A percentile compares a stretch with the other conserved stretches of the same genome.
Evolutionary conservation across 1,140 invertebrate genomes (phyloP).

Genomic region (Drosophila busckii): DNA sequence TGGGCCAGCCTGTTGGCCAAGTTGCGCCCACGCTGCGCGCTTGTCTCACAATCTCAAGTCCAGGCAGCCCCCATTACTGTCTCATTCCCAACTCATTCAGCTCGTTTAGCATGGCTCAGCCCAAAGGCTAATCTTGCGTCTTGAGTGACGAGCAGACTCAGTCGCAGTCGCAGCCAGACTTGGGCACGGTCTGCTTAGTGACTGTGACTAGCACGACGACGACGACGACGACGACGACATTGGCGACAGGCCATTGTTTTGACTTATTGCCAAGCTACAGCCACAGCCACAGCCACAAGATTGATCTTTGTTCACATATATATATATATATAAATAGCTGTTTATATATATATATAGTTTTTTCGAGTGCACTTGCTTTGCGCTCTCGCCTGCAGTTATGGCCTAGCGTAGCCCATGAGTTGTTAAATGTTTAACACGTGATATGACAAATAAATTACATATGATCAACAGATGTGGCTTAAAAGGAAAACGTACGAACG

Average conservation of each 20-base stretch:
- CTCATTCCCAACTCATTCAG: constrained; percentile 67
- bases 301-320: constrained; percentile 68
- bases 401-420: constrained; percentile 54
- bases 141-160: constrained; percentile 57
- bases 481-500: constrained; percentile 8
- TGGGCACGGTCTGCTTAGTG: too few species aligned
- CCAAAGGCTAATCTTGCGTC: constrained; percentile 68
- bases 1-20: constrained; percentile 50
- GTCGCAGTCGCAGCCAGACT: too few species aligned
- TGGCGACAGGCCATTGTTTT: constrained; percentile 74
- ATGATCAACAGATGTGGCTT: constrained; percentile 47
- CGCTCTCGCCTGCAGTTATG: constrained; percentile 51
- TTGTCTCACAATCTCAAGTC: constrained; percentile 43
- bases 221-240: constrained; percentile 41
- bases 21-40: constrained; percentile 43
- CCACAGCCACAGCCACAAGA: constrained; percentile 47
- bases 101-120: constrained; percentile 58
- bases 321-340: constrained; percentile 24
- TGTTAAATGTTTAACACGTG: constrained; percentile 74
- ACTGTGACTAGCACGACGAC: too few species aligned
- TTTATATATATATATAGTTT: constrained; percentile 20
- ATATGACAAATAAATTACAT: constrained; percentile 75
- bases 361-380: constrained; percentile 43
- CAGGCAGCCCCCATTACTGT: constrained; percentile 69
- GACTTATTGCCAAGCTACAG: constrained; percentile 61